These are phyloP conservation scores for Rhinoderma darwinii DNA, from an alignment of 2,113 vertebrate species.

Conservation along the genomic window DNA sequence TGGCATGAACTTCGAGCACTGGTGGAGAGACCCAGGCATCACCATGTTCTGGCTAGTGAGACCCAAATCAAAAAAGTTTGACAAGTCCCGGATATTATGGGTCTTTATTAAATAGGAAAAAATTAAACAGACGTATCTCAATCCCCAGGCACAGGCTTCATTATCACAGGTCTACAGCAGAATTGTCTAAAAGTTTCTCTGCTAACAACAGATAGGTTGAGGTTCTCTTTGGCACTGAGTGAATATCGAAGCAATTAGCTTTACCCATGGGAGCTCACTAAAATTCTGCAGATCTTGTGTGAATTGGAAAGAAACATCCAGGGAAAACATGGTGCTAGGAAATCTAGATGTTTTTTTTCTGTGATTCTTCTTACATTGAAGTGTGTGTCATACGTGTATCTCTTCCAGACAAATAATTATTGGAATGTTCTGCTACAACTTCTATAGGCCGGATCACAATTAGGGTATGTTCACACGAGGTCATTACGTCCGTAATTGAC, in stretches of 20 bases:
- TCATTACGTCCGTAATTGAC: too few relatives aligned
- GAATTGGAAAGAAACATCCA: background rate
- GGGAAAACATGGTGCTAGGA: background rate
- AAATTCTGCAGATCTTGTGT: background rate
- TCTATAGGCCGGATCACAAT: background rate
- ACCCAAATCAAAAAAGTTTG: too few relatives aligned
- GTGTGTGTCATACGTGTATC: background rate
- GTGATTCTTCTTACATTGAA: background rate
- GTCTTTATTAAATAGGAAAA: too few relatives aligned
- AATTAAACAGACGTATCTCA: background rate
- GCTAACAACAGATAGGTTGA: background rate
- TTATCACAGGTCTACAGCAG: background rate
- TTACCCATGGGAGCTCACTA: background rate
- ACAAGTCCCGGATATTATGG: too few relatives aligned
- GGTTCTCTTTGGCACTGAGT: background rate
- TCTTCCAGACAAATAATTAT: background rate
- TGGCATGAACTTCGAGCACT: too few relatives aligned
- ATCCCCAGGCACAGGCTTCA: background rate
- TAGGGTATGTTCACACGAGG: too few relatives aligned
- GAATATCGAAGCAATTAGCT: background rate
- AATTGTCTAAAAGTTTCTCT: background rate
- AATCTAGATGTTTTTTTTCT: conserved; percentile 2
- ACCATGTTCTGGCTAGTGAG: too few relatives aligned
- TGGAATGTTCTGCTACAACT: background rate
- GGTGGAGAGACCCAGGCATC: too few relatives aligned